Percentiles rank a stretch among this genome's conserved stretches.
phyloP scores from a whole-genome alignment of 2,797 vertebrate species.

The Ctenopoma kingsleyae region DNA sequence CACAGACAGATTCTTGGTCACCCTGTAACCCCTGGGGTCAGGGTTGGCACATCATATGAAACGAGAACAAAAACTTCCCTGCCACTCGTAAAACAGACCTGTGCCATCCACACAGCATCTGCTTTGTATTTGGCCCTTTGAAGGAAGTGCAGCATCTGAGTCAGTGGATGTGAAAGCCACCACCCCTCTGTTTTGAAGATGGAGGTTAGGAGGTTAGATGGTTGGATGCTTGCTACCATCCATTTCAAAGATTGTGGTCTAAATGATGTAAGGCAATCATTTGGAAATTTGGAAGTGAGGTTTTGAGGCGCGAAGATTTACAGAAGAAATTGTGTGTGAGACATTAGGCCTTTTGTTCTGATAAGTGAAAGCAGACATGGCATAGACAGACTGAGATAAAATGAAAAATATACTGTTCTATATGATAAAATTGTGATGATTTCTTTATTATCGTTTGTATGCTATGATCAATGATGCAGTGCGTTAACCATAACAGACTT shows the following conservation, averaged over 20 bases:
- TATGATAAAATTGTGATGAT: constrained; percentile 19
- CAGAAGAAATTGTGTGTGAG: constrained; percentile 6
- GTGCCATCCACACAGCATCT: constrained; percentile 71
- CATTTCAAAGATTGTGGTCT: constrained; percentile 39
- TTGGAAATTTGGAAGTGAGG: constrained; percentile 33
- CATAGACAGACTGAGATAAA: constrained; percentile 7
- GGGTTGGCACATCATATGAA: constrained; percentile 69
- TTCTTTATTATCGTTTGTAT: background rate
- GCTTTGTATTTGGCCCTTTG: constrained; percentile 56
- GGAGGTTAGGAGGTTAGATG: constrained; percentile 27
- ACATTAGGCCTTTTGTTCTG: constrained; percentile 20
- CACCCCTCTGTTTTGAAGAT: constrained; percentile 41
- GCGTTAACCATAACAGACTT: constrained; percentile 9
- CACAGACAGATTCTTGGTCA: constrained; percentile 76
- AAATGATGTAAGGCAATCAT: constrained; percentile 33
- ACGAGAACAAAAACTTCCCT: constrained; percentile 61
- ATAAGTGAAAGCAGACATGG: constrained; percentile 19
- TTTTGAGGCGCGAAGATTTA: constrained; percentile 32
- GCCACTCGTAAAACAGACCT: constrained; percentile 57
- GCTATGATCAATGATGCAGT: constrained; percentile 1
- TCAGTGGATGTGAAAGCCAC: constrained; percentile 45
- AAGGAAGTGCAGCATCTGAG: constrained; percentile 48
- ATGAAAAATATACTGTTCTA: constrained; percentile 5
- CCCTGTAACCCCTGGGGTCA: constrained; percentile 63
- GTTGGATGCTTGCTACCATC: constrained; percentile 46